Evolutionary conservation across 1,140 invertebrate genomes (phyloP), one percentile per base, ranked within the genome.

Genomic region (Heterodera schachtii): DNA sequence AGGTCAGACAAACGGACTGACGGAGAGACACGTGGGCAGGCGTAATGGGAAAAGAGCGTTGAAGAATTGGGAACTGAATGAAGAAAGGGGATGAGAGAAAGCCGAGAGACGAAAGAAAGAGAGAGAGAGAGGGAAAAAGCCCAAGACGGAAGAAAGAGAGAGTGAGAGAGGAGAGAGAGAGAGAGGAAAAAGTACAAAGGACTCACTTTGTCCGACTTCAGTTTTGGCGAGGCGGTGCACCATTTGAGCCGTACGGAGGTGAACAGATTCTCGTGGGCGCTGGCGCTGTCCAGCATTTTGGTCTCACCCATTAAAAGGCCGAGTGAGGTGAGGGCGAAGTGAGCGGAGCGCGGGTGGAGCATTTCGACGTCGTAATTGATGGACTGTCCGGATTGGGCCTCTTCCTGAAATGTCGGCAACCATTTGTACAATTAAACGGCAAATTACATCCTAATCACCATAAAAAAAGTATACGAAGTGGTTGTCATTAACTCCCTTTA

Each of bases 301-400:
- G 75, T 66, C 13, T 64, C 57, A 41, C 78, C 67, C 43, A 41
- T 60, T n/a, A 83, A 75, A 71, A 85, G 64, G 49, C 82, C 84
- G 7, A 31, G 3, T n/a, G 19, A 69, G 43, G 57, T 57, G 31
- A 85, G 49, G 11, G 47, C 73, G 13, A 43, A 49, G 69, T 87
- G 86, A 19, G 81, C 86, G 47, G 47, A 47, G 75, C 81, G 76
- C 19, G 70, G 73, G 31, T 87, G 86, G 3, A 86, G 74, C 52
- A 86, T 66, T 75, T 86, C 85, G 3, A 86, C 86, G 70, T 86
- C 85, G 57, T 86, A 86, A 78, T 87, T 87, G 8, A 86, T 84
- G 8, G 85, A 86, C 66, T 86, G 84, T 19, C 80, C 84, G 64
- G 79, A 52, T 21, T 87, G 81, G 4, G 81, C 47, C 49, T 88